Base-by-base conservation (phyloP, 2,113 vertebrate genomes). In the cattle (Bos taurus) region DNA sequence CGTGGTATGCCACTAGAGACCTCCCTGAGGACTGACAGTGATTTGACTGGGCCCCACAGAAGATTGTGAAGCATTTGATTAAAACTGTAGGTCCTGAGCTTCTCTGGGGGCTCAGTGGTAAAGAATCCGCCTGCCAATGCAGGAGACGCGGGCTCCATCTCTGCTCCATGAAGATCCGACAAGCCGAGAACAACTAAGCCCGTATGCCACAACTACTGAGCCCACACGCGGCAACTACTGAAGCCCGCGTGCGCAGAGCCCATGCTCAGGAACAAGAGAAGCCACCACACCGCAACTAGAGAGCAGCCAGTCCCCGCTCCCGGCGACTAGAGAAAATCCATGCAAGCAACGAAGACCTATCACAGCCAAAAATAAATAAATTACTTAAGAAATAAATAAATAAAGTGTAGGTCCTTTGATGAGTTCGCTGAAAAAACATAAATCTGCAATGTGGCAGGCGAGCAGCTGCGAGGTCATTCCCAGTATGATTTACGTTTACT, bases 391-490 rank as follows among this genome's bases (percentile, higher is more conserved):
- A 62, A 62, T 30, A 40, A 62, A 13, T 30, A 62, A 74, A 74
- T 40, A 40, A 40, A 74, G 36, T 43, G 36, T 36, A 82, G 17
- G 26, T 77, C 52, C 26, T 94, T 86, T 89, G n/a, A 94, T 77
- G 54, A 97, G 54, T 96, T 96, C 36, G 59, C 97, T 96, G 9
- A 74, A 94, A 91, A 89, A 95, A 94, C 90, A 15, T 62, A 62
- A 15, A 15, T 62, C 60, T 33, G 60, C 28, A 28, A 62, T 33
- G 60, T 30, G 60, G 60, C 28, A 33, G 60, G 60, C 2, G 13
- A 33, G 28, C 28, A 62, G 60, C 60, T 62, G 13, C 13, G 1
- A 62, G 28, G 28, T 33, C 60, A 62, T 62, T 62, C 28, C 60
- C 60, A 30, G 28, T 15, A 33, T 30, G 60, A 62, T 33, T 62